Evolutionary conservation across 2,888 invertebrate species (phyloP).

Genomic region (Polia nebulosa): DNA sequence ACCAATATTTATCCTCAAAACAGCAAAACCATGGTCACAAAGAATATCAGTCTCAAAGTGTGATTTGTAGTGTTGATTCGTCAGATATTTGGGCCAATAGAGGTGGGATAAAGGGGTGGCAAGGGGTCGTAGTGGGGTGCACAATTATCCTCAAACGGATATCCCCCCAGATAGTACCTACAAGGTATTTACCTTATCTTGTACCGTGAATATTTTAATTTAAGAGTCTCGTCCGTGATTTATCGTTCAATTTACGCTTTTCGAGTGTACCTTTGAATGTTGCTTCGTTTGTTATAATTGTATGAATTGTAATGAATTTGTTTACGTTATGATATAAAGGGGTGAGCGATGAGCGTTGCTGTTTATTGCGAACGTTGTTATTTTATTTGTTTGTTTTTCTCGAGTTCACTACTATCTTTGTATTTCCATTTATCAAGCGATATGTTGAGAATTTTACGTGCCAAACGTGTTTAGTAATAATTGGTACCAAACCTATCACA

Average conservation of each 20-base stretch:
- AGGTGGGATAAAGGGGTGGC: slow-evolving; percentile 41
- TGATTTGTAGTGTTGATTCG: slow-evolving; percentile 71
- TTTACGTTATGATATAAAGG: slow-evolving; percentile 21
- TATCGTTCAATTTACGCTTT: slow-evolving; percentile 57
- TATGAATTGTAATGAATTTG: slow-evolving; percentile 36
- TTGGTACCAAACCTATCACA: too few species aligned
- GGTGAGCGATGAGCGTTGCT: slow-evolving; percentile 4
- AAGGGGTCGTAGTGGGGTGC: slow-evolving; percentile 42
- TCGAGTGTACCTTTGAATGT: slow-evolving; percentile 41
- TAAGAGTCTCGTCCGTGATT: slow-evolving; percentile 54
- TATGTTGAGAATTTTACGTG: neutral
- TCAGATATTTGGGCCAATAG: slow-evolving; percentile 71
- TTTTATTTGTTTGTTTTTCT: slow-evolving; percentile 12
- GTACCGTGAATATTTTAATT: slow-evolving; percentile 64
- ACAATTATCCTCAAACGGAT: slow-evolving; percentile 64
- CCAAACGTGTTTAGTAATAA: too few species aligned
- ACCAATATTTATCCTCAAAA: neutral
- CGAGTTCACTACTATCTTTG: neutral
- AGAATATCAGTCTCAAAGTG: slow-evolving; percentile 64
- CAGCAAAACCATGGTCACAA: slow-evolving; percentile 48
- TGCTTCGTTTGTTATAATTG: slow-evolving; percentile 45
- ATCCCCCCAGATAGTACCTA: slow-evolving; percentile 44
- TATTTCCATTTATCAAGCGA: neutral
- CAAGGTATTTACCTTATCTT: slow-evolving; percentile 58
- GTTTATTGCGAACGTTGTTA: neutral